A percentile compares a stretch with the other conserved stretches of the same genome.
These are phyloP conservation scores for Gopherus evgoodei DNA, from an alignment of 2,113 vertebrate species.

Conservation along the genomic window DNA sequence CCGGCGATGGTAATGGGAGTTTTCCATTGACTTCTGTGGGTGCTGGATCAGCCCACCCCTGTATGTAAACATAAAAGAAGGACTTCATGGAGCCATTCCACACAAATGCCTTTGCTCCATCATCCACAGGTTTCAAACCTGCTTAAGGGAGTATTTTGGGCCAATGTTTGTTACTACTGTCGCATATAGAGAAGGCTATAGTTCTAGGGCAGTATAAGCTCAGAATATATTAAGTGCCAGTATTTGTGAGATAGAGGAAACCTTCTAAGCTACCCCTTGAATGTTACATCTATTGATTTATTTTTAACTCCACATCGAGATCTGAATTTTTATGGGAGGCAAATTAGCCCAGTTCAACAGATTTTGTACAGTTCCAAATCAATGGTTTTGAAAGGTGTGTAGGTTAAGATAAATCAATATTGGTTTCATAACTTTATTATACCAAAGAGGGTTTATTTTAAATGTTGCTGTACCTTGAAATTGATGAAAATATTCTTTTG, in stretches of 20 bases:
- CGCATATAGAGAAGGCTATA: accelerated
- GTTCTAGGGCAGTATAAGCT: background rate
- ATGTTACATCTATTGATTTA: background rate
- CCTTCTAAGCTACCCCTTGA: background rate
- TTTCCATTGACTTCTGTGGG: background rate
- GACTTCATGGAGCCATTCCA: background rate
- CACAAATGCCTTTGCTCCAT: accelerated
- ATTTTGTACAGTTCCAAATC: background rate
- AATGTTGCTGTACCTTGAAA: background rate
- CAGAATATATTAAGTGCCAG: background rate
- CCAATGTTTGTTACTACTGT: background rate
- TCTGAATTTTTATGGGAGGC: background rate
- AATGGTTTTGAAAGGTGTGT: background rate
- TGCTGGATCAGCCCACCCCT: accelerated
- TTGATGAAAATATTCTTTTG: background rate
- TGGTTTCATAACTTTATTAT: background rate
- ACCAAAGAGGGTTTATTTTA: background rate
- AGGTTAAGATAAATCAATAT: background rate
- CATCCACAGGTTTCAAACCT: background rate
- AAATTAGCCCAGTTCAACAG: background rate
- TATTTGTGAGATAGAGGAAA: background rate
- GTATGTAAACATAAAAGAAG: background rate
- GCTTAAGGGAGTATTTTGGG: background rate
- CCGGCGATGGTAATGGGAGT: background rate
- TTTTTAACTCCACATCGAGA: background rate